Evolutionary conservation across 2,797 vertebrate species (phyloP), one percentile per base, ranked within the genome.

Genomic region (Sphenopsis melanotis): DNA sequence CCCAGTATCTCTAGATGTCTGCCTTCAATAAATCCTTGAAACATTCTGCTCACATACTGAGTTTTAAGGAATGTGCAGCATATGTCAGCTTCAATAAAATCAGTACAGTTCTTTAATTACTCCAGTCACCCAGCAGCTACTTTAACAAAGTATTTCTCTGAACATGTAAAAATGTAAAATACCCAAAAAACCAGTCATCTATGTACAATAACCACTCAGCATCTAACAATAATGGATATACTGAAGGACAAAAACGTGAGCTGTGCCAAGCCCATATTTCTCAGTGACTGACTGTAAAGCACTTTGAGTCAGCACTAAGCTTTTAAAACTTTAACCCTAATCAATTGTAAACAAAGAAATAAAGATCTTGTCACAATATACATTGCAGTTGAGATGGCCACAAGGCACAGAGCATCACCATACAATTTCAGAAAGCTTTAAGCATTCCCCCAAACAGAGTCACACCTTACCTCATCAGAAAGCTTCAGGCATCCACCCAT

Each of bases 51-150:
- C 95, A 88, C 91, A 95, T 70, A 79, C 41, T 66, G 72, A 71
- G 65, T 93, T 90, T 93, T 95, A 80, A 76, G 44, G 79, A 93
- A 84, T 20, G 16, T 86, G 81, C 79, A 83, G 88, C 79, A 81
- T 15, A 44, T 94, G 95, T 94, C 90, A 97, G 55, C 91, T 94
- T 83, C 95, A 95, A 97, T 95, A 89, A 96, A 94, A 92, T 68
- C 26, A 6, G 63, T 61, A n/a, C 52, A 79, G 66, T 79, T 92
- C 82, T 94, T 89, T 95, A 97, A 97, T 97, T 94, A 91, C 79
- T 46, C 76, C 60, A 6, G 77, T 96, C 94, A 92, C 63, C 66
- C 89, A 86, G 83, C 78, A 96, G 87, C 79, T 94, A 83, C 93
- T 96, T 88, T 82, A 86, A 91, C 5, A 0, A 92, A 93, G 83